phyloP scores from a whole-genome alignment of 2,888 invertebrate genomes.

The Monoplex corrugatus region DNA sequence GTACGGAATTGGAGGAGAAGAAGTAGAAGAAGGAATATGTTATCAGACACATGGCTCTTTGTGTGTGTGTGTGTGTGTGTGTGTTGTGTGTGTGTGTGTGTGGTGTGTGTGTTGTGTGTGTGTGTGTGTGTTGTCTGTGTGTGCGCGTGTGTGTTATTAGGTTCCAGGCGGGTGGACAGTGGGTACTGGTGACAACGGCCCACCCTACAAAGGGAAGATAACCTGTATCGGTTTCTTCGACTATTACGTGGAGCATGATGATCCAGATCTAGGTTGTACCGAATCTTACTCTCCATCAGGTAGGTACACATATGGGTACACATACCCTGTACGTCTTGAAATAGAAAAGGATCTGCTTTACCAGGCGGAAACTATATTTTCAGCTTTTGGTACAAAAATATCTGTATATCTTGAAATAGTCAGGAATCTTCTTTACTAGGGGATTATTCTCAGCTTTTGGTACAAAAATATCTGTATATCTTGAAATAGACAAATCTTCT shows the following conservation, averaged over 20 bases:
- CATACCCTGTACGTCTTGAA: too few species aligned
- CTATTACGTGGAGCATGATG: neutral
- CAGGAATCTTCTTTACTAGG: too few species aligned
- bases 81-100: neutral
- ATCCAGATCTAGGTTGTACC: neutral
- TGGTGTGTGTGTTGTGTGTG: neutral
- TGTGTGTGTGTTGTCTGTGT: neutral
- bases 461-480: too few species aligned
- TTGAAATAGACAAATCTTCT: too few species aligned
- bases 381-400: too few species aligned
- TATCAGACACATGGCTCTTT: too few species aligned
- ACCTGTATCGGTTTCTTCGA: slow-evolving; percentile 3
- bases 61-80: neutral
- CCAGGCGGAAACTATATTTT: too few species aligned
- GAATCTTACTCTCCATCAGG: neutral
- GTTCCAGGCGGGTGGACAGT: neutral
- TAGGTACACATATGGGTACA: neutral
- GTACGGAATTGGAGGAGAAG: too few species aligned
- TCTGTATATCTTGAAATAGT: too few species aligned
- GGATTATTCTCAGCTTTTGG: too few species aligned
- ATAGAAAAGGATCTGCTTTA: too few species aligned
- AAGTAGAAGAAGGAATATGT: too few species aligned
- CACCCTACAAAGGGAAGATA: neutral
- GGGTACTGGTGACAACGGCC: neutral
- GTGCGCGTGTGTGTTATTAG: neutral